Evolutionary conservation across 2,113 vertebrate species (phyloP).

Genomic region (Myiopsitta monachus): DNA sequence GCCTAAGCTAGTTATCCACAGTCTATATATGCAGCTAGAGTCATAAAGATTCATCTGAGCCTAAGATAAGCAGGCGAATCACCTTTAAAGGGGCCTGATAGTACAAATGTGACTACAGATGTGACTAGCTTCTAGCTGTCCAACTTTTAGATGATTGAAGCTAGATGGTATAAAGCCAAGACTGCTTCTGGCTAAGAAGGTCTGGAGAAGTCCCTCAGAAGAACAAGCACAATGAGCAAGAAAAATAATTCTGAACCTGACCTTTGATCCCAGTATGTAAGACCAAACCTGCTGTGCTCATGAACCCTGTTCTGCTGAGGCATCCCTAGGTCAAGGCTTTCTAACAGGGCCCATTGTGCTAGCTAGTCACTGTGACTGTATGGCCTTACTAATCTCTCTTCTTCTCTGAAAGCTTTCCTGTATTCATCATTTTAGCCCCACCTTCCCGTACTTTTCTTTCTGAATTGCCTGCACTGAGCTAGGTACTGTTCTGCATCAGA

Average conservation of each 20-base stretch:
- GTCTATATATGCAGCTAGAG: background rate
- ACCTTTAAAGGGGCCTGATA: background rate
- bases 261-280: background rate
- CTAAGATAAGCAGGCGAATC: background rate
- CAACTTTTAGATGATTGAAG: background rate
- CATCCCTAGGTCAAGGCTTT: background rate
- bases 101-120: background rate
- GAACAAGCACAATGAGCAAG: background rate
- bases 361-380: background rate
- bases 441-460: background rate
- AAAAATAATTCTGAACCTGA: background rate
- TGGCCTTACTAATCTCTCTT: background rate
- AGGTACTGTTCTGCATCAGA: background rate
- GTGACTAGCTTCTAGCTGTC: background rate
- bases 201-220: background rate
- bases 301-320: background rate
- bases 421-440: background rate
- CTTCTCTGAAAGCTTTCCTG: background rate
- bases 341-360: background rate
- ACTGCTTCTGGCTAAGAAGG: background rate
- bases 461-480: background rate
- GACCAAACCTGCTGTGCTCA: background rate
- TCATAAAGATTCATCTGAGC: background rate
- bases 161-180: background rate
- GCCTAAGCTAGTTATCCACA: background rate